Base-by-base conservation (phyloP, 2,888 invertebrate genomes). In the Drosophila falleni region DNA sequence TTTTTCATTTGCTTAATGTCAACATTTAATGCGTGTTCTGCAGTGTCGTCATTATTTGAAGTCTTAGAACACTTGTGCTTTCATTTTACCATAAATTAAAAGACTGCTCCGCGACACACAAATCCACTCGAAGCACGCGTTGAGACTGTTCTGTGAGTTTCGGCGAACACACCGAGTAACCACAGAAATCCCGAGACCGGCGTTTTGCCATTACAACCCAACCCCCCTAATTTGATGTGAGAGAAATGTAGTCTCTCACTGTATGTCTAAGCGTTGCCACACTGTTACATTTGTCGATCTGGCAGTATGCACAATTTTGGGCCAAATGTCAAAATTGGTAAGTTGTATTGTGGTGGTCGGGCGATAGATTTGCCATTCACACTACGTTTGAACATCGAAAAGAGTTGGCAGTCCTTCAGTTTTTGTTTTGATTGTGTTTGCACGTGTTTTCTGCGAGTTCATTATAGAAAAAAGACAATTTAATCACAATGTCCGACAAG, bases 401-500 rank as follows among this genome's bases (percentile, higher is more conserved):
- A 5, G 5, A 42, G 64, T 72, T 78, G 62, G 47, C 74, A 78
- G 53, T n/a, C 78, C 71, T 73, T 71, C 5, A 73, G 63, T 77
- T 87, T 65, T 84, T 89, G 85, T 89, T 89, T 87, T 89, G 89
- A 67, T 78, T 80, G 78, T 60, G 60, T 16, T 41, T 59, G 70
- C 85, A 86, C 85, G 89, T 86, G 89, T 78, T 86, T 86, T 73
- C 63, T 31, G 5, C 41, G 10, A 66, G 64, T 51, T 62, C 64
- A 46, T 39, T 13, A 19, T 16, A 23, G 16, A 26, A 72, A 64
- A 75, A 58, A 44, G 8, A 6, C 5, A 55, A 74, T 54, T 70
- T 59, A 8, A 23, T 29, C 23, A 69, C 11, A 78, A 91, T 91
- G 91, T 92, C 92, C 6, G 91, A 91, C 82, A 91, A 91, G 91